A percentile compares a stretch with the other conserved stretches of the same genome.
These are phyloP conservation scores for Colletes gigas DNA, from an alignment of 1,140 invertebrate genomes.

Conservation along the genomic window DNA sequence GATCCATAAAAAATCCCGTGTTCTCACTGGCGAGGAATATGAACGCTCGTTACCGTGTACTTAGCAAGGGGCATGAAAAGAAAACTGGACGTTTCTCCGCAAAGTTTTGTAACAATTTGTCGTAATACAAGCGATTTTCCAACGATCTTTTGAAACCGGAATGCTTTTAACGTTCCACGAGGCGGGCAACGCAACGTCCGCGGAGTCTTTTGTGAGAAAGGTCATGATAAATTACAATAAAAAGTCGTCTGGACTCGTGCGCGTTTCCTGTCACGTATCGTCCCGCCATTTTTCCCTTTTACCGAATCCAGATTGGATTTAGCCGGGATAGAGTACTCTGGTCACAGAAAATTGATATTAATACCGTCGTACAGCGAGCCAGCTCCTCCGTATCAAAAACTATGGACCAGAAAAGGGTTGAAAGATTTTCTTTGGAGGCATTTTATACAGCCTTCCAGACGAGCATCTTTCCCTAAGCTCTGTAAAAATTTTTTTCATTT, in stretches of 20 bases:
- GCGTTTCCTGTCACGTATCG: constrained; percentile 41
- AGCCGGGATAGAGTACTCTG: background rate
- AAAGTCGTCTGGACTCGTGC: background rate
- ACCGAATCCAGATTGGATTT: constrained; percentile 38
- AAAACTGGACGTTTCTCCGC: background rate
- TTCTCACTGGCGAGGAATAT: no score
- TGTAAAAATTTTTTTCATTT: no score
- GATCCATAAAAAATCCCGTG: no score
- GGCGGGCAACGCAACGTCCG: constrained; percentile 14
- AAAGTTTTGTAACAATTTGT: background rate
- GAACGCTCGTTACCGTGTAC: no score
- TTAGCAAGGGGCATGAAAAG: background rate
- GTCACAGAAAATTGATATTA: constrained; percentile 23
- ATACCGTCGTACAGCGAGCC: background rate
- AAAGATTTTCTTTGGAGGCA: no score
- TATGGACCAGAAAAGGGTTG: no score
- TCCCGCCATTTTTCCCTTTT: constrained; percentile 26
- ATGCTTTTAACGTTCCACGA: background rate
- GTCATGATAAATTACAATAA: constrained; percentile 48
- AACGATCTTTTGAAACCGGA: background rate
- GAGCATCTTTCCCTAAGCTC: no score
- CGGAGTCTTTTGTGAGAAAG: constrained; percentile 29
- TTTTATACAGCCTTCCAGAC: no score
- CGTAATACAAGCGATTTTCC: background rate
- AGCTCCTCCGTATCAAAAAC: background rate